These are phyloP conservation scores for Bombus cullumanus DNA, from an alignment of 1,140 invertebrate species.

Conservation along the genomic window DNA sequence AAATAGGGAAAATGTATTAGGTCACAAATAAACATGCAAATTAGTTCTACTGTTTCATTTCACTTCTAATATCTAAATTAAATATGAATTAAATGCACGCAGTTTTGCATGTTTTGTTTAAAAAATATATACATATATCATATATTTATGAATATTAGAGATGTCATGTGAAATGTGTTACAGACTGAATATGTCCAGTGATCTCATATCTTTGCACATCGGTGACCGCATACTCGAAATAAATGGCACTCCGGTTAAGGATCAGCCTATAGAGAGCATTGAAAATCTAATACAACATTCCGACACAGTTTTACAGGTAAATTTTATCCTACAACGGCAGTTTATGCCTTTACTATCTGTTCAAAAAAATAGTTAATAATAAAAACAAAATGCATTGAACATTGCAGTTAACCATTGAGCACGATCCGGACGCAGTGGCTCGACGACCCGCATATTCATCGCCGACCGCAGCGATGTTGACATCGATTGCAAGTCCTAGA, in stretches of 20 bases:
- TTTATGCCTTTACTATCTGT: background rate
- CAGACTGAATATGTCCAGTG: constrained; percentile 92
- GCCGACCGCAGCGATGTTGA: constrained; percentile 76
- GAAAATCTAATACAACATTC: constrained; percentile 90
- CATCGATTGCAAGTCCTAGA: constrained; percentile 76
- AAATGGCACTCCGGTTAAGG: constrained; percentile 93
- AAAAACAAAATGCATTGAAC: background rate
- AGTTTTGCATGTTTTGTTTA: constrained; percentile 59
- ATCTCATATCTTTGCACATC: constrained; percentile 92
- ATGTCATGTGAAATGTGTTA: constrained; percentile 64
- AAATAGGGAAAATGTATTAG: background rate
- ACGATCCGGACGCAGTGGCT: constrained; percentile 90
- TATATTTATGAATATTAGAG: constrained; percentile 8
- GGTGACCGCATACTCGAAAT: constrained; percentile 96
- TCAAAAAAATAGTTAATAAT: background rate
- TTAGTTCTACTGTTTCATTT: background rate
- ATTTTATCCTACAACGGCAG: background rate
- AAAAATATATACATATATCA: background rate
- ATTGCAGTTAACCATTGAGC: constrained; percentile 91
- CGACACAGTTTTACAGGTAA: constrained; percentile 89
- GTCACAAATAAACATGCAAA: constrained; percentile 5
- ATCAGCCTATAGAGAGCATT: constrained; percentile 89
- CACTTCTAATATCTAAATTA: constrained; percentile 7
- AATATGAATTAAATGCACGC: constrained; percentile 52
- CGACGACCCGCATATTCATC: constrained; percentile 79